Conservation (phyloP, 2,888 invertebrate genomes). For the Drosophila prolongata region DNA sequence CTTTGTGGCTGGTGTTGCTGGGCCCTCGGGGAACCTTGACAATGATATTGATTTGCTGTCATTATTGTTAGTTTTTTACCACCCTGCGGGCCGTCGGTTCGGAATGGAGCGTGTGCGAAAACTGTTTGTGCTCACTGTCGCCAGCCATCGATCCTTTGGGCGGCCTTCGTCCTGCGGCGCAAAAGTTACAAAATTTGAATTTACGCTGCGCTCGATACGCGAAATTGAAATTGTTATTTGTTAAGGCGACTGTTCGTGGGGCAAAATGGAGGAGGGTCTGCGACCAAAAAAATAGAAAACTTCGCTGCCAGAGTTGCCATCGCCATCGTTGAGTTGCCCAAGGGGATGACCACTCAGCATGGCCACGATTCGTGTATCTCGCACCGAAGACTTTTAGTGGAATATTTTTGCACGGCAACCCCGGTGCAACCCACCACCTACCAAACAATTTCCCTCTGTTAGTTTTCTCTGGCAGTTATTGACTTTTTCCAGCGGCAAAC, state of each 20-base stretch:
- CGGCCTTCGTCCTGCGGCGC: constrained; percentile 24
- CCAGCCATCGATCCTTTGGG: constrained; percentile 42
- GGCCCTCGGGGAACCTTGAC: constrained; percentile 51
- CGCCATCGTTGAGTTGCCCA: constrained; percentile 22
- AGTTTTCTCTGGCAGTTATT: constrained; percentile 54
- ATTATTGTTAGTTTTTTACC: constrained; percentile 71
- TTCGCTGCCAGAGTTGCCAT: constrained; percentile 23
- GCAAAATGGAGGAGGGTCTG: neutral
- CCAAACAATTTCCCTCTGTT: constrained; percentile 19
- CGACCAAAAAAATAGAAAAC: constrained; percentile 27
- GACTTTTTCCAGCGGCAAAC: constrained; percentile 50
- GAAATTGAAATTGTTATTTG: constrained; percentile 79
- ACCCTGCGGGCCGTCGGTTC: constrained; percentile 8
- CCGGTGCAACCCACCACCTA: neutral
- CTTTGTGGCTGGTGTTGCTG: constrained; percentile 50
- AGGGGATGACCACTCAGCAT: constrained; percentile 42
- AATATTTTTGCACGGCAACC: constrained; percentile 21
- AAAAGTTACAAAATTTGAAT: constrained; percentile 69
- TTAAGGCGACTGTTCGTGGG: constrained; percentile 31
- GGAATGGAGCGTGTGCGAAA: constrained; percentile 40
- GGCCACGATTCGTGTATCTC: constrained; percentile 40
- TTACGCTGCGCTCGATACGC: constrained; percentile 66
- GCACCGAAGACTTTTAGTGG: constrained; percentile 31
- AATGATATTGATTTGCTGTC: constrained; percentile 77
- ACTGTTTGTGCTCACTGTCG: constrained; percentile 58